These are phyloP conservation scores for Macrotis lagotis DNA, from an alignment of 2,113 vertebrate genomes.

Conservation along the genomic window DNA sequence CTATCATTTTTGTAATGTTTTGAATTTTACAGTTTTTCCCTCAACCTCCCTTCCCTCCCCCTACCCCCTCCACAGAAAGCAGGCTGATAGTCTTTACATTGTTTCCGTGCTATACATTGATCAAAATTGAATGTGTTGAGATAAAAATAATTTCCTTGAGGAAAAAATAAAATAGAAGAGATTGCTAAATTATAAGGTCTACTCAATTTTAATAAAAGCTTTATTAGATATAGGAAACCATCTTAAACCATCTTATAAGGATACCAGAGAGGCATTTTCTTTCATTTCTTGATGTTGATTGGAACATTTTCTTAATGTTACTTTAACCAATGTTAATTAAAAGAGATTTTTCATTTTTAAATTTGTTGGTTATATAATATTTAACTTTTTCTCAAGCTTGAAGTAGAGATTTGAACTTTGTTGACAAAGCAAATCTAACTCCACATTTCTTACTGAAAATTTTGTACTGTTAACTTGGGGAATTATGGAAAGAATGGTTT, in stretches of 20 bases:
- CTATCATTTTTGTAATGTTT: too few relatives aligned
- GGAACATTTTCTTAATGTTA: not conserved
- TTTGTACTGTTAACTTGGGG: not conserved
- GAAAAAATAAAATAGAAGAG: too few relatives aligned
- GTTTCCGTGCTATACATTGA: too few relatives aligned
- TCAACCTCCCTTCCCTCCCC: too few relatives aligned
- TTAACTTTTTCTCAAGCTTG: not conserved
- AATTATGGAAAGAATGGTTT: not conserved
- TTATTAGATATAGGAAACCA: not conserved
- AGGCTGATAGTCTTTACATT: too few relatives aligned
- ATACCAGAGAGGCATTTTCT: not conserved
- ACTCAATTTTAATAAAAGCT: not conserved
- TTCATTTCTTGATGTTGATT: not conserved
- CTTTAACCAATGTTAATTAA: not conserved
- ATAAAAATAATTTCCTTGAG: too few relatives aligned
- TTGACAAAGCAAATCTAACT: not conserved
- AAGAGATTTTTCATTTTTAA: not conserved
- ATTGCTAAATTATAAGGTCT: too few relatives aligned
- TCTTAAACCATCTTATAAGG: not conserved
- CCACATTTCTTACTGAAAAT: not conserved
- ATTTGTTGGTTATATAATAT: not conserved
- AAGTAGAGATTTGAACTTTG: not conserved
- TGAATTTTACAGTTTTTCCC: too few relatives aligned
- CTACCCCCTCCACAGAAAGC: too few relatives aligned
- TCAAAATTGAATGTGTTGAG: too few relatives aligned